These are phyloP conservation scores for Lepus townsendii DNA, from an alignment of 2,797 vertebrate genomes.

Conservation along the genomic window DNA sequence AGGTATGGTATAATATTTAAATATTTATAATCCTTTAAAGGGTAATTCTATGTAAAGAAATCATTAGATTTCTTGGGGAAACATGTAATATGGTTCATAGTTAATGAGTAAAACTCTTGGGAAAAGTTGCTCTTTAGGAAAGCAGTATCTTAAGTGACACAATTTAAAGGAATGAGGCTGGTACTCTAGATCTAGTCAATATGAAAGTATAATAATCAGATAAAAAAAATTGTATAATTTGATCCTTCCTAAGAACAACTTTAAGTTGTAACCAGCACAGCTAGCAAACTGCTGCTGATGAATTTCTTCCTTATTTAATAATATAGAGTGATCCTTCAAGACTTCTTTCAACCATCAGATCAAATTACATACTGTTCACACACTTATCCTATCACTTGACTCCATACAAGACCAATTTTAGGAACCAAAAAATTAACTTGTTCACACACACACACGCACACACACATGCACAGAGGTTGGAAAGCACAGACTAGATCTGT, in stretches of 20 bases:
- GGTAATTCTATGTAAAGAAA: conserved; percentile 59
- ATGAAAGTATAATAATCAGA: conserved; percentile 58
- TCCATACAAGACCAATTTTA: conserved; percentile 78
- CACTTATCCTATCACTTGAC: conserved; percentile 79
- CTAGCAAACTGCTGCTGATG: conserved; percentile 78
- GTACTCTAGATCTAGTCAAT: conserved; percentile 43
- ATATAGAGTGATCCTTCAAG: conserved; percentile 73
- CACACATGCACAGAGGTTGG: neutral
- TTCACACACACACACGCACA: neutral
- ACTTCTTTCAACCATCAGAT: conserved; percentile 80
- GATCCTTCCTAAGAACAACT: conserved; percentile 58
- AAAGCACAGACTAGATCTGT: conserved; percentile 61
- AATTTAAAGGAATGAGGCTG: conserved; percentile 52
- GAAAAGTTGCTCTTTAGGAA: conserved; percentile 64
- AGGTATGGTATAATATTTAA: conserved; percentile 31
- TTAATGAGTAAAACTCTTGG: conserved; percentile 21
- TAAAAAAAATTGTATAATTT: conserved; percentile 76
- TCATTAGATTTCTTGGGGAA: conserved; percentile 68
- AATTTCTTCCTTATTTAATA: conserved; percentile 85
- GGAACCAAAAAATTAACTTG: conserved; percentile 85
- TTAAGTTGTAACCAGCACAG: conserved; percentile 69
- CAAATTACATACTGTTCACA: conserved; percentile 72
- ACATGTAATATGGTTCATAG: conserved; percentile 26
- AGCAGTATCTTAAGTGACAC: neutral
- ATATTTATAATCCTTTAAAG: conserved; percentile 70